Conservation (phyloP, 1,140 invertebrate genomes). For the Papilio aristodemus region DNA sequence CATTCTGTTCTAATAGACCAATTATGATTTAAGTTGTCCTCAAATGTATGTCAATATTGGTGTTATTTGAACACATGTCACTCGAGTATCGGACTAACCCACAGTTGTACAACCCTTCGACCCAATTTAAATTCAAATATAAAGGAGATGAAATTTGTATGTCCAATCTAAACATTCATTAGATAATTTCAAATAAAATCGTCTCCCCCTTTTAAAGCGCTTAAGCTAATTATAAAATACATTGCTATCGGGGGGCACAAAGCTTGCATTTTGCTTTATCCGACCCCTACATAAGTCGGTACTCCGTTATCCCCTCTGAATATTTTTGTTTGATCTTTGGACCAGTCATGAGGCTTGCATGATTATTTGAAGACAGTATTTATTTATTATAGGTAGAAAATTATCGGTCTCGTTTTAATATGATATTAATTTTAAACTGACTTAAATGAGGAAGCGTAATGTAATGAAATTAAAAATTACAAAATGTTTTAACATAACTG, state of each 20-base stretch:
- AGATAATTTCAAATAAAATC: constrained; percentile 67
- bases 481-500: too few species aligned
- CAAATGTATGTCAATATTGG: constrained; percentile 13
- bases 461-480: too few species aligned
- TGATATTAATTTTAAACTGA: neutral
- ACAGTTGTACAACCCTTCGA: constrained; percentile 50
- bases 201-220: constrained; percentile 63
- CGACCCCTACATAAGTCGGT: constrained; percentile 52
- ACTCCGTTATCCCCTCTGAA: constrained; percentile 59
- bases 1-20: neutral
- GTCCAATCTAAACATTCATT: constrained; percentile 77
- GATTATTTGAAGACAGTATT: constrained; percentile 32
- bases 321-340: constrained; percentile 72
- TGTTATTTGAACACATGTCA: constrained; percentile 72
- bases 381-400: constrained; percentile 29
- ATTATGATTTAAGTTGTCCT: constrained; percentile 14
- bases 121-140: constrained; percentile 74
- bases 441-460: too few species aligned
- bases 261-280: constrained; percentile 47
- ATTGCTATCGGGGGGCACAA: constrained; percentile 49
- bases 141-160: constrained; percentile 62
- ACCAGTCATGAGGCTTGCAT: constrained; percentile 41
- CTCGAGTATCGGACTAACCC: constrained; percentile 51
- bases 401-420: neutral
- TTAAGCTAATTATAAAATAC: constrained; percentile 75